Evolutionary conservation across 92 coral and sea anemone genomes (phyloP).

Genomic region (Parazoanthus darwini): DNA sequence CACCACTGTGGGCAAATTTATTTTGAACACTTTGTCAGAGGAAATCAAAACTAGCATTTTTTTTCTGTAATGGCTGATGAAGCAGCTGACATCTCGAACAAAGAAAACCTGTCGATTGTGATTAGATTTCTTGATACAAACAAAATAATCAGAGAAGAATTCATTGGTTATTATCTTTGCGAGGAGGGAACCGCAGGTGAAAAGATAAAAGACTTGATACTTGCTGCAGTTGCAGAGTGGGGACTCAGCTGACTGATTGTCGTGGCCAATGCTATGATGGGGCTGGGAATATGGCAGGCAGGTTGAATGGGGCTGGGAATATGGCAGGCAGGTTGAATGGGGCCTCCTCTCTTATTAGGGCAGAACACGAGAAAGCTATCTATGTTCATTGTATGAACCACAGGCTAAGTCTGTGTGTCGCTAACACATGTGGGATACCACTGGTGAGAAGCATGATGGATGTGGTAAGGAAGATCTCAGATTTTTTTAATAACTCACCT

Average conservation of each 20-base stretch:
- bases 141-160: constrained; percentile 60
- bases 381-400: constrained; percentile 75
- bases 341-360: constrained; percentile 58
- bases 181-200: constrained; percentile 64
- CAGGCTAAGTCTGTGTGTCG: constrained; percentile 63
- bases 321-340: constrained; percentile 62
- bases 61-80: constrained; percentile 60
- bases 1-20: constrained; percentile 40
- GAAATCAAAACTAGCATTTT: constrained; percentile 53
- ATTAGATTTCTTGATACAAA: constrained; percentile 50
- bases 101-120: constrained; percentile 55
- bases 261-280: constrained; percentile 74
- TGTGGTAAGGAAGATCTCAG: constrained; percentile 53
- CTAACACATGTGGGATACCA: constrained; percentile 52
- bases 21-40: constrained; percentile 35
- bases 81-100: constrained; percentile 48
- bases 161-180: constrained; percentile 65
- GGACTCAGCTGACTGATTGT: constrained; percentile 67
- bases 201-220: constrained; percentile 54
- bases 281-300: constrained; percentile 57
- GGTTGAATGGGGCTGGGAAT: constrained; percentile 51
- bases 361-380: constrained; percentile 59
- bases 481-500: background rate
- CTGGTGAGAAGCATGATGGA: constrained; percentile 62
- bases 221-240: constrained; percentile 58